phyloP scores from a whole-genome alignment of 2,888 invertebrate species.

The Ochropacha duplaris region DNA sequence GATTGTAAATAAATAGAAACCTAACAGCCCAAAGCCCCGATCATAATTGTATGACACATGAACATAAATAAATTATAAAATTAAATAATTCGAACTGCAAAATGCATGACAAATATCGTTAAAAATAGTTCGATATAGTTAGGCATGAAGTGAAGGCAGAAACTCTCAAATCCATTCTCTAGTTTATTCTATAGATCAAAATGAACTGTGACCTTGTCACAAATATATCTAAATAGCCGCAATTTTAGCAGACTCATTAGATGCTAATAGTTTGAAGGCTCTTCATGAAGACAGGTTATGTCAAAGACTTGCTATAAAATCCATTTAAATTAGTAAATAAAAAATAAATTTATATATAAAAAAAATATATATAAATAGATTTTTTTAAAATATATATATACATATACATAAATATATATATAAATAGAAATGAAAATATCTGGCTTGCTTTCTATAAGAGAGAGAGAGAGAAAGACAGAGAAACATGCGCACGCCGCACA shows the following conservation, averaged over 20 bases:
- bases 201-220: conserved; percentile 22
- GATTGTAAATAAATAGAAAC: too few species aligned
- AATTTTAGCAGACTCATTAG: not conserved
- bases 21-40: too few species aligned
- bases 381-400: too few species aligned
- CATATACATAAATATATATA: too few species aligned
- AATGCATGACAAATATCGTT: not conserved
- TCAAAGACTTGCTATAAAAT: not conserved
- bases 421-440: too few species aligned
- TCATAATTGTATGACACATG: too few species aligned
- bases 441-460: too few species aligned
- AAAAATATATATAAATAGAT: too few species aligned
- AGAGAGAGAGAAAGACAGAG: too few species aligned
- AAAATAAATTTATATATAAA: too few species aligned
- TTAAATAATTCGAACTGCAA: not conserved
- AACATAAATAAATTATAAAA: not conserved
- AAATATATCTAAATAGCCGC: conserved; percentile 15
- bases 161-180: conserved; percentile 21
- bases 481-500: too few species aligned
- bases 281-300: not conserved
- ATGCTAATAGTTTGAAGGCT: not conserved
- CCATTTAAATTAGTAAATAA: not conserved
- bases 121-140: not conserved
- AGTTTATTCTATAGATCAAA: conserved; percentile 12
- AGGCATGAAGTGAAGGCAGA: conserved; percentile 7